Evolutionary conservation across 2,797 vertebrate genomes (phyloP).

Genomic region (Sebastes matsubarae): DNA sequence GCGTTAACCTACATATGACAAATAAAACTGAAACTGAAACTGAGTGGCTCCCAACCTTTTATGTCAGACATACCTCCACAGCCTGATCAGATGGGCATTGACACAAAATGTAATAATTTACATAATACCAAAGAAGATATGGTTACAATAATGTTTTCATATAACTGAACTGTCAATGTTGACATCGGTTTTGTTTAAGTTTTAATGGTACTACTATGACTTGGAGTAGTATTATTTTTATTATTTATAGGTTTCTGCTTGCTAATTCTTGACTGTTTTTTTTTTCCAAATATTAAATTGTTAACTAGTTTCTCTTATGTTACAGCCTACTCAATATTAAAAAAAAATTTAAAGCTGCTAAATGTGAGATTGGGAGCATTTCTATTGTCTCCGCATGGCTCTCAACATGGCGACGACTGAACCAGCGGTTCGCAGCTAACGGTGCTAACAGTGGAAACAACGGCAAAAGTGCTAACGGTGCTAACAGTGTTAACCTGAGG

Average conservation of each 20-base stretch:
- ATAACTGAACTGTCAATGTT: neutral
- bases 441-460: no score
- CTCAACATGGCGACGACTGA: no score
- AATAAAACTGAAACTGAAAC: no score
- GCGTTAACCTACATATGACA: no score
- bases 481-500: no score
- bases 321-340: neutral
- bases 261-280: no score
- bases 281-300: neutral
- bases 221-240: neutral
- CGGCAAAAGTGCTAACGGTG: no score
- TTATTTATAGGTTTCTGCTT: no score
- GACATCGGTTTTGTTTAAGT: neutral
- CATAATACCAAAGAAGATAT: neutral
- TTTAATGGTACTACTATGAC: neutral
- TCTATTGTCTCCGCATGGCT: no score
- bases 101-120: neutral
- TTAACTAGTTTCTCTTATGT: neutral
- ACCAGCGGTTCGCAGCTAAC: no score
- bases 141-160: neutral
- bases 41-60: neutral
- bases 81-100: neutral
- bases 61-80: neutral
- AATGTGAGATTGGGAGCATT: no score
- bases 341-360: no score